These are phyloP conservation scores for Romanogobio albipinnatus DNA, from an alignment of 2,113 vertebrate genomes.

Conservation along the genomic window DNA sequence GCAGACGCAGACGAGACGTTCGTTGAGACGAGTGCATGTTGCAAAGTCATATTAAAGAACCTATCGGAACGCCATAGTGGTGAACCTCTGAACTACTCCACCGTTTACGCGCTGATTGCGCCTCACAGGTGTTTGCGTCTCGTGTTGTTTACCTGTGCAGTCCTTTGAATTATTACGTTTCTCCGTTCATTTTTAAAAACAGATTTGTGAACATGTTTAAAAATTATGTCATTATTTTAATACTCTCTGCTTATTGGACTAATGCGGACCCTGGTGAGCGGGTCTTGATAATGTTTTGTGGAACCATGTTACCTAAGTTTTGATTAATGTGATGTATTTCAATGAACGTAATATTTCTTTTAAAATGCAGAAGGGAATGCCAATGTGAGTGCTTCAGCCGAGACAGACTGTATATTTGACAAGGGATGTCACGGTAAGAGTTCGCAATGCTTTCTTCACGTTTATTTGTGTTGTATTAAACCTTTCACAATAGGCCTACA, in stretches of 20 bases:
- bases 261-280: slow-evolving; percentile 1
- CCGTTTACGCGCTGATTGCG: neutral
- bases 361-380: neutral
- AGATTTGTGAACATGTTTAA: neutral
- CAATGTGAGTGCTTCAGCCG: neutral
- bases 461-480: neutral
- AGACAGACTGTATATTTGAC: slow-evolving; percentile 3
- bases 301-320: neutral
- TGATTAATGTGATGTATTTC: neutral
- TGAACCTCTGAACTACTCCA: neutral
- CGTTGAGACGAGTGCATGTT: too few relatives aligned
- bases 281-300: neutral
- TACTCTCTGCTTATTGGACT: neutral
- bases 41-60: too few relatives aligned
- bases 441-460: neutral
- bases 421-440: neutral
- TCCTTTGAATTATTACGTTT: neutral
- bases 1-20: too few relatives aligned
- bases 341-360: neutral
- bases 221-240: slow-evolving; percentile 27
- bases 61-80: too few relatives aligned
- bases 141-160: too few relatives aligned
- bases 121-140: slow-evolving; percentile 2
- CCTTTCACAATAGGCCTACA: too few relatives aligned
- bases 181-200: neutral